Conservation (phyloP, 2,888 invertebrate genomes). For the Drosophila barbarae region DNA sequence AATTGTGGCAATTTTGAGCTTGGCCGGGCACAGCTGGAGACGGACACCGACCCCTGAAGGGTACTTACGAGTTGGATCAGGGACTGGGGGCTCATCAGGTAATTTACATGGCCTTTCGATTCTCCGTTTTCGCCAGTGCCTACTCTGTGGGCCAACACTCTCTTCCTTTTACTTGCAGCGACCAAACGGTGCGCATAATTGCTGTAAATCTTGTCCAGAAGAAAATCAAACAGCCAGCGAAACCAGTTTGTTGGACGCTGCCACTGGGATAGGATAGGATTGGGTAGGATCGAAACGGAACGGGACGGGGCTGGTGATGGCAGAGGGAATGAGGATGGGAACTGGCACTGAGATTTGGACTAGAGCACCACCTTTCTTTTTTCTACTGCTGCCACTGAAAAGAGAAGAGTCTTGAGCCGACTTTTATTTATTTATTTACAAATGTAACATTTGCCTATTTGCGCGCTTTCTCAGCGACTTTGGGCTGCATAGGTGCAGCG, state of each 20-base stretch:
- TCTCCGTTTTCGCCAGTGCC: constrained; percentile 52
- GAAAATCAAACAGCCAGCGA: constrained; percentile 31
- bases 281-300: constrained; percentile 15
- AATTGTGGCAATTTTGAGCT: constrained; percentile 57
- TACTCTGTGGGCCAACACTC: constrained; percentile 61
- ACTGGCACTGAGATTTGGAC: constrained; percentile 25
- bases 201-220: constrained; percentile 66
- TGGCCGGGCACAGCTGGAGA: constrained; percentile 65
- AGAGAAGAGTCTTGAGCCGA: constrained; percentile 12
- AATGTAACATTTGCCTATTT: constrained; percentile 50
- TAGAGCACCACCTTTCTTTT: constrained; percentile 56
- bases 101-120: constrained; percentile 73
- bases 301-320: neutral
- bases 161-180: constrained; percentile 69
- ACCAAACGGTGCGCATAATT: constrained; percentile 65
- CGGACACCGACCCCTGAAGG: constrained; percentile 22
- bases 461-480: constrained; percentile 12
- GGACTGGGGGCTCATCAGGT: constrained; percentile 57
- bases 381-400: constrained; percentile 7
- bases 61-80: constrained; percentile 12
- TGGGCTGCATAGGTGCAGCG: constrained; percentile 7
- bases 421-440: constrained; percentile 46
- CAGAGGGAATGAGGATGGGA: constrained; percentile 15
- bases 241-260: constrained; percentile 39
- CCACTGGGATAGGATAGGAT: constrained; percentile 27